Evolutionary conservation across 2,797 vertebrate genomes (phyloP).

Genomic region (Hypotaenidia okinawae): DNA sequence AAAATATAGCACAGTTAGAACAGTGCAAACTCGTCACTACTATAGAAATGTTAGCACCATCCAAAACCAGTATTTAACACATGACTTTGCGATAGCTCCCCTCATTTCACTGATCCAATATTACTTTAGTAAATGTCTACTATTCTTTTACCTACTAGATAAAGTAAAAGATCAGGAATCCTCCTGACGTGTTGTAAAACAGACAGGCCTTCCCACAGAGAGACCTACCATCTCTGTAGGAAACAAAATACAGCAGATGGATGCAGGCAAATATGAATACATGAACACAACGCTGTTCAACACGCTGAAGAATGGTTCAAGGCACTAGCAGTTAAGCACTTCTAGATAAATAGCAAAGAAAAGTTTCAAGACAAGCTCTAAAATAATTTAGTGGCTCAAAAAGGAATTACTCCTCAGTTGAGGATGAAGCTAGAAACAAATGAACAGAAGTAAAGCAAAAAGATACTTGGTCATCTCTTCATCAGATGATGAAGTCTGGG

Average conservation of each 20-base stretch:
- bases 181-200: not conserved
- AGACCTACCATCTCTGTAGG: not conserved
- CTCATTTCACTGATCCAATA: not conserved
- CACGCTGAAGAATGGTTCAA: not conserved
- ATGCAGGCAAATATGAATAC: not conserved
- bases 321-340: not conserved
- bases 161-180: not conserved
- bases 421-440: not conserved
- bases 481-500: not conserved
- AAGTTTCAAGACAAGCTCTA: not conserved
- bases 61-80: not conserved
- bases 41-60: not conserved
- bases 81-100: not conserved
- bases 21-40: not conserved
- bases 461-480: not conserved
- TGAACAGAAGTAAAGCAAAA: not conserved
- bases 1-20: not conserved
- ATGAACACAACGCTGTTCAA: not conserved
- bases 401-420: not conserved
- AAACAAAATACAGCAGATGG: not conserved
- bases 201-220: not conserved
- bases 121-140: not conserved
- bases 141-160: not conserved
- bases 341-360: not conserved
- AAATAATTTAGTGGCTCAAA: not conserved